These are phyloP conservation scores for Agrochola lota DNA, from an alignment of 2,888 invertebrate genomes.

Conservation along the genomic window DNA sequence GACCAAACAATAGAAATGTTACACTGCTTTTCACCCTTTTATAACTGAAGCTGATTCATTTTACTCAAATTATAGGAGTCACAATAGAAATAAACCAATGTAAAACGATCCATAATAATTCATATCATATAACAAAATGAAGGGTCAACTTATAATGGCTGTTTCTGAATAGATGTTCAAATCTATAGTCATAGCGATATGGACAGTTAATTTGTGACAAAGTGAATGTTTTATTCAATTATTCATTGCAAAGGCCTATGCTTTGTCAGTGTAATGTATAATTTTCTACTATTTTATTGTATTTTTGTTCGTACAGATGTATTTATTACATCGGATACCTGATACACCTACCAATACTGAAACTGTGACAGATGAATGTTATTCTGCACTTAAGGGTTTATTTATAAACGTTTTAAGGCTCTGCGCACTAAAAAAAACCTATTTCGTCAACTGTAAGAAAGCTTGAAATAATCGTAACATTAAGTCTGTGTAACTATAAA, in stretches of 20 bases:
- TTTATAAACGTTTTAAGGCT: too few species aligned
- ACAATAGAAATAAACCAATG: slow-evolving; percentile 45
- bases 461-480: too few species aligned
- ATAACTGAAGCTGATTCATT: slow-evolving; percentile 58
- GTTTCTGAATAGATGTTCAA: slow-evolving; percentile 24
- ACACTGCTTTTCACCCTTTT: slow-evolving; percentile 48
- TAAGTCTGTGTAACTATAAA: too few species aligned
- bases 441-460: too few species aligned
- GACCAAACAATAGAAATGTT: slow-evolving; percentile 20
- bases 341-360: not conserved
- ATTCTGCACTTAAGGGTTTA: not conserved
- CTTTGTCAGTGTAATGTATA: slow-evolving; percentile 48
- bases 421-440: too few species aligned
- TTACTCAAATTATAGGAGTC: slow-evolving; percentile 54
- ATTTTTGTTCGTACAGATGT: not conserved
- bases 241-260: slow-evolving; percentile 27
- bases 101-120: slow-evolving; percentile 29
- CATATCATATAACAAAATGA: slow-evolving; percentile 12
- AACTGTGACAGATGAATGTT: not conserved
- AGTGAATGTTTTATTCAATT: slow-evolving; percentile 60
- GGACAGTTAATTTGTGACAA: slow-evolving; percentile 68
- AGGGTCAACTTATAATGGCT: slow-evolving; percentile 39
- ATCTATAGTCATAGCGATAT: slow-evolving; percentile 41
- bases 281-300: slow-evolving; percentile 25
- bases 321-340: not conserved